phyloP scores from a whole-genome alignment of 2,888 invertebrate genomes.

The Thera obeliscata region DNA sequence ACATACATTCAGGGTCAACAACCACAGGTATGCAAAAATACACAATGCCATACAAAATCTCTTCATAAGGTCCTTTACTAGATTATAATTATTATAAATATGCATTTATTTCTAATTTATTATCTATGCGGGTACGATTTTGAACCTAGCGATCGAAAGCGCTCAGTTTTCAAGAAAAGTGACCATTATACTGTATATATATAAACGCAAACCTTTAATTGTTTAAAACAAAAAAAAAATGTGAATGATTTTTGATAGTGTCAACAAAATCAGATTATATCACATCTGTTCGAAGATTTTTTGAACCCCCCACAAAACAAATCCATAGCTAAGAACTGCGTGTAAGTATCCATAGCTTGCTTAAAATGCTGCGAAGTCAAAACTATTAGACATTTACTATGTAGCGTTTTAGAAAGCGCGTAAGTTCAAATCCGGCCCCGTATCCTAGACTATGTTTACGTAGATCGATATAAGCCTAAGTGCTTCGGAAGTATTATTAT shows the following conservation, averaged over 20 bases:
- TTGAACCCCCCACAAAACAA: not conserved
- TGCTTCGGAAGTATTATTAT: conserved; percentile 55
- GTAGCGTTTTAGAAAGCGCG: not conserved
- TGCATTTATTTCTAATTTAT: conserved; percentile 57
- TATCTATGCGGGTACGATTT: conserved; percentile 51
- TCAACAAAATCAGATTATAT: not conserved
- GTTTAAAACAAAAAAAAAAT: not conserved
- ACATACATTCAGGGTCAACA: conserved; percentile 35
- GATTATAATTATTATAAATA: conserved; percentile 54
- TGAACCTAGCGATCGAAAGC: conserved; percentile 31
- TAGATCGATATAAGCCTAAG: conserved; percentile 58
- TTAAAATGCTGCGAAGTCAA: not conserved
- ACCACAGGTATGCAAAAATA: conserved; percentile 69
- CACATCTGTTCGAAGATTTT: not conserved
- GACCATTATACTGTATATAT: not conserved
- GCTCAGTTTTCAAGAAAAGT: not conserved
- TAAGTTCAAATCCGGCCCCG: conserved; percentile 45
- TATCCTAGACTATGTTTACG: conserved; percentile 53
- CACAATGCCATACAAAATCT: conserved; percentile 69
- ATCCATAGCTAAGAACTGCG: not conserved
- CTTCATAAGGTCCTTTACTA: conserved; percentile 65
- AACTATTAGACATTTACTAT: not conserved
- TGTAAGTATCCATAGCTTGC: not conserved
- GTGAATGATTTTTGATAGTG: not conserved
- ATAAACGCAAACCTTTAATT: too few relatives aligned